Conservation (phyloP, 2,888 invertebrate species). For the Apamea sordens region DNA sequence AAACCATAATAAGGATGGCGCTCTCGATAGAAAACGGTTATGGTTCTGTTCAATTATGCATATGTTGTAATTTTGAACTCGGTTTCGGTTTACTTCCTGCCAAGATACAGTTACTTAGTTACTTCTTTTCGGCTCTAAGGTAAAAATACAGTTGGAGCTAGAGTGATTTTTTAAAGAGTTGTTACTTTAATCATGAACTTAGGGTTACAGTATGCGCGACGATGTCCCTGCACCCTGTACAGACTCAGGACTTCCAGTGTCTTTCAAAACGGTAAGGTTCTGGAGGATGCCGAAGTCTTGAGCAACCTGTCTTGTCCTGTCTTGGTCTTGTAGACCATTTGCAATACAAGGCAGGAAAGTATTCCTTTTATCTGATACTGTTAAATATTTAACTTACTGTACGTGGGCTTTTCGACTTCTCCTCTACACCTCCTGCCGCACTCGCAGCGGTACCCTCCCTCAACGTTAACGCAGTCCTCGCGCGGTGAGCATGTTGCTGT, state of each 20-base stretch:
- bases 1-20: not conserved
- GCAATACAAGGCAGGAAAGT: not conserved
- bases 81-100: not conserved
- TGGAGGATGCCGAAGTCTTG: not conserved
- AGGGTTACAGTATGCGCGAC: no score
- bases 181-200: no score
- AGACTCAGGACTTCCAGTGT: no score
- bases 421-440: conserved; percentile 77
- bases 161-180: not conserved
- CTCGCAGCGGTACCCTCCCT: conserved; percentile 94
- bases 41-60: not conserved
- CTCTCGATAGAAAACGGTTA: not conserved
- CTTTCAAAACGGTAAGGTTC: not conserved
- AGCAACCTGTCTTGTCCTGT: no score
- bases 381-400: conserved; percentile 64
- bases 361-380: not conserved
- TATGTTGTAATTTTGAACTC: not conserved
- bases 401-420: conserved; percentile 70
- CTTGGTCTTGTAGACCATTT: not conserved
- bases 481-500: conserved; percentile 80
- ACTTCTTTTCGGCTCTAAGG: not conserved
- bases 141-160: not conserved
- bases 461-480: conserved; percentile 93
- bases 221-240: no score
- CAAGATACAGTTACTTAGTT: no score